Percentiles rank a stretch among this genome's conserved stretches.
Evolutionary conservation across 2,888 invertebrate genomes (phyloP).

Genomic region (Xestoiulus laeticollis): DNA sequence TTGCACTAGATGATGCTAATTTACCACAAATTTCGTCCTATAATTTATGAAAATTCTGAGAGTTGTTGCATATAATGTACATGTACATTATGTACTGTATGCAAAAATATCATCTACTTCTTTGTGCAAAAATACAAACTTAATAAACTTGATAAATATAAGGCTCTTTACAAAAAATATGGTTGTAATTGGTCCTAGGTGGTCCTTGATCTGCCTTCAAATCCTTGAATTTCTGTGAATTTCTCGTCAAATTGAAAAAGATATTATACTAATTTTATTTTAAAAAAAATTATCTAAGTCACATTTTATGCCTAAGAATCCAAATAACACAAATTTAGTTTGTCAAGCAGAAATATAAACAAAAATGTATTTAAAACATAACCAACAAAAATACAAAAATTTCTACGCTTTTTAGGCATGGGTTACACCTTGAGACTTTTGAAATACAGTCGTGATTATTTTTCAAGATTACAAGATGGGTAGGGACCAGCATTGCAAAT

Average conservation of each 20-base stretch:
- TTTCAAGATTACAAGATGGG: neutral
- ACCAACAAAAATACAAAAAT: neutral
- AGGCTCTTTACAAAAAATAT: too few relatives aligned
- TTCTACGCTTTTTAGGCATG: neutral
- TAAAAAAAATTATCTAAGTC: neutral
- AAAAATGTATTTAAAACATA: neutral
- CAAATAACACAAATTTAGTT: neutral
- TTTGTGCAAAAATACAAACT: too few relatives aligned
- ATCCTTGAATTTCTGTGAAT: too few relatives aligned
- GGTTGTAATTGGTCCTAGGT: too few relatives aligned
- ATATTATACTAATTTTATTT: neutral
- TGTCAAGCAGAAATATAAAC: neutral
- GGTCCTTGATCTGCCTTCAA: neutral
- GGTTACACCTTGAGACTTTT: neutral
- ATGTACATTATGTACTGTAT: too few relatives aligned
- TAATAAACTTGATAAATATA: too few relatives aligned
- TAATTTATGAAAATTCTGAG: too few relatives aligned
- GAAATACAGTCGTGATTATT: neutral
- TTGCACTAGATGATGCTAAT: too few relatives aligned
- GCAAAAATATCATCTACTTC: too few relatives aligned
- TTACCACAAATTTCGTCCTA: too few relatives aligned
- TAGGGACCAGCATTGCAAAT: neutral
- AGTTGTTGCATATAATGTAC: too few relatives aligned
- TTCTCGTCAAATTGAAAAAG: neutral
- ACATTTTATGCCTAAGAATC: neutral